A percentile compares a stretch with the other conserved stretches of the same genome.
These are phyloP conservation scores for Sebastes reedi DNA, from an alignment of 2,797 vertebrate genomes.

Conservation along the genomic window DNA sequence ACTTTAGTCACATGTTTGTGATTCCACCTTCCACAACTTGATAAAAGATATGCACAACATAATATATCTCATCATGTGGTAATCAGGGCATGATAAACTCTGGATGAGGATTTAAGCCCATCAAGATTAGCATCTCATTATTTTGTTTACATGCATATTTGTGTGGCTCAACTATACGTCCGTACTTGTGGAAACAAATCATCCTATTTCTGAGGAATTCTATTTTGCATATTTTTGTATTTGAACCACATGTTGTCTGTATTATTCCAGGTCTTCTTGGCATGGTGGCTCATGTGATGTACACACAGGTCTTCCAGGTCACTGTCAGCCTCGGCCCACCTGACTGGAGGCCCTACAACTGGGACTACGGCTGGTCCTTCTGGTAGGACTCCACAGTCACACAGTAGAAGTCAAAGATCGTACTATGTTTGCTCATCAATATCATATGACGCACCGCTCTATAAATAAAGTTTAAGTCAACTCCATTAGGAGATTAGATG, in stretches of 20 bases:
- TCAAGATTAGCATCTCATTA: not conserved
- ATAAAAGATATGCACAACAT: not conserved
- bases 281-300: constrained; percentile 95
- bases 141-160: not conserved
- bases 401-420: not conserved
- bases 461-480: not conserved
- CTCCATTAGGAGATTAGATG: not conserved
- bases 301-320: constrained; percentile 91
- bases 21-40: not conserved
- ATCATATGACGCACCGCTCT: not conserved
- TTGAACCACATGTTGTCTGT: not conserved
- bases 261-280: constrained; percentile 89
- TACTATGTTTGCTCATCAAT: not conserved
- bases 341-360: constrained; percentile 91
- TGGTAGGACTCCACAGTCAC: constrained; percentile 78
- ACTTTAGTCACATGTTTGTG: not conserved
- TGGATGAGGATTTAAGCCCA: not conserved
- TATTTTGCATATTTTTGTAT: not conserved
- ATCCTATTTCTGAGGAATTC: not conserved
- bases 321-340: constrained; percentile 90
- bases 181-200: not conserved
- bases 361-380: constrained; percentile 94
- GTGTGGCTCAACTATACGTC: not conserved
- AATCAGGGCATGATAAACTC: not conserved
- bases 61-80: not conserved